These are phyloP conservation scores for Geophilus truncorum DNA, from an alignment of 2,888 invertebrate genomes.

Conservation along the genomic window DNA sequence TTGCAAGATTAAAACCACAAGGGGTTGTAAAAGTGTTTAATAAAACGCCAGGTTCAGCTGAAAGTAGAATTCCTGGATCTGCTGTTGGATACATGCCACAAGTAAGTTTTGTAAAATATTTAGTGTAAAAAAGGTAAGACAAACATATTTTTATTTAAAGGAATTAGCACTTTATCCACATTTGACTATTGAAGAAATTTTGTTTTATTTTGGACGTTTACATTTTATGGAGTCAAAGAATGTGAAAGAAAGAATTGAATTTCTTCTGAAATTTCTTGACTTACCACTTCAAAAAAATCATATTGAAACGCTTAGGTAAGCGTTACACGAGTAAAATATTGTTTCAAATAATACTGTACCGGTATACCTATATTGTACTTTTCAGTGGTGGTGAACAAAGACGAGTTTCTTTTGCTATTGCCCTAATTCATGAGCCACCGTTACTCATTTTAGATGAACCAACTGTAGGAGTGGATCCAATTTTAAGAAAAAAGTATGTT, in stretches of 20 bases:
- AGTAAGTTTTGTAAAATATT: too few species aligned
- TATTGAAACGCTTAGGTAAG: neutral
- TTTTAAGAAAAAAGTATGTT: conserved; percentile 48
- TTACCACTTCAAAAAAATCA: neutral
- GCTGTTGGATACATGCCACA: neutral
- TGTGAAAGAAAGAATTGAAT: neutral
- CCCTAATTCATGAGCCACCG: conserved; percentile 47
- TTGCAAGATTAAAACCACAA: neutral
- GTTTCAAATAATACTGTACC: too few species aligned
- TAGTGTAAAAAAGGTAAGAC: too few species aligned
- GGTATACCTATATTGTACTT: too few species aligned
- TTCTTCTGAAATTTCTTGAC: neutral
- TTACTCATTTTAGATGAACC: conserved; percentile 49
- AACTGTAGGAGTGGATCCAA: conserved; percentile 51
- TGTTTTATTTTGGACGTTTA: neutral
- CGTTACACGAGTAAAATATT: neutral
- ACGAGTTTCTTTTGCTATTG: conserved; percentile 47
- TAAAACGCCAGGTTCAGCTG: too few species aligned
- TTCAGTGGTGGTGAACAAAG: conserved; percentile 49
- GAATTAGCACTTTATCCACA: neutral
- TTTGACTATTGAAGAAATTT: neutral
- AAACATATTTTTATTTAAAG: too few species aligned
- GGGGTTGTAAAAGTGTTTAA: neutral
- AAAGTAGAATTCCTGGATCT: neutral
- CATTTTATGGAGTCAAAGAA: neutral